phyloP scores from a whole-genome alignment of 2,113 vertebrate species.

The Nothocercus julius region DNA sequence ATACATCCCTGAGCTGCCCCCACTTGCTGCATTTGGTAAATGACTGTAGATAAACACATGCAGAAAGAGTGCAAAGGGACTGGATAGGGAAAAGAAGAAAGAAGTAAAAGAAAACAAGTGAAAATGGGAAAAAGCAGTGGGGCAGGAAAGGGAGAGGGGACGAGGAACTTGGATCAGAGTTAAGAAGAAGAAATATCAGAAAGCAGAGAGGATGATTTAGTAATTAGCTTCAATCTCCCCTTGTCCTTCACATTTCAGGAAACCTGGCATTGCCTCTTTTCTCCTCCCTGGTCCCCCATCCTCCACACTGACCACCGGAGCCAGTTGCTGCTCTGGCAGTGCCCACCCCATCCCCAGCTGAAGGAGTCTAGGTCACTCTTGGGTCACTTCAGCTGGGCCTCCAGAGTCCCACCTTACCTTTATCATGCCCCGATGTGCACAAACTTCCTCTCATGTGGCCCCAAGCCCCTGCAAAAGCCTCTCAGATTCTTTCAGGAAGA shows the following conservation, averaged over 20 bases:
- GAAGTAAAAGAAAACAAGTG: background rate
- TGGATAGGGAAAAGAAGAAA: background rate
- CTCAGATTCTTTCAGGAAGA: background rate
- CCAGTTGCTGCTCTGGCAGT: background rate
- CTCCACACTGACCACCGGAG: background rate
- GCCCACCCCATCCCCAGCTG: background rate
- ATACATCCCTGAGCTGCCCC: background rate
- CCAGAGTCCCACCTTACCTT: background rate
- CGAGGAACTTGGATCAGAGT: background rate
- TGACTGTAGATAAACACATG: background rate
- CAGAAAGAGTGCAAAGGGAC: background rate
- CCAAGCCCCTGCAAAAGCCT: background rate
- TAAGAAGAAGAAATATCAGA: background rate
- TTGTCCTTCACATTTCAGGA: background rate
- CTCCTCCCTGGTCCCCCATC: background rate
- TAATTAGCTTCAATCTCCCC: background rate
- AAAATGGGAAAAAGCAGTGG: background rate
- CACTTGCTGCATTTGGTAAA: background rate
- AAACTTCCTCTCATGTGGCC: rapidly evolving
- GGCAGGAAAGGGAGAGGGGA: background rate
- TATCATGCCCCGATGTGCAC: background rate
- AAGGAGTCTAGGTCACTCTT: background rate
- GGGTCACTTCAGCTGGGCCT: background rate
- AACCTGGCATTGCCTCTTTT: background rate
- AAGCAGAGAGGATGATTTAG: background rate